Evolutionary conservation across 2,888 invertebrate species (phyloP).

Genomic region (Melolontha melolontha): DNA sequence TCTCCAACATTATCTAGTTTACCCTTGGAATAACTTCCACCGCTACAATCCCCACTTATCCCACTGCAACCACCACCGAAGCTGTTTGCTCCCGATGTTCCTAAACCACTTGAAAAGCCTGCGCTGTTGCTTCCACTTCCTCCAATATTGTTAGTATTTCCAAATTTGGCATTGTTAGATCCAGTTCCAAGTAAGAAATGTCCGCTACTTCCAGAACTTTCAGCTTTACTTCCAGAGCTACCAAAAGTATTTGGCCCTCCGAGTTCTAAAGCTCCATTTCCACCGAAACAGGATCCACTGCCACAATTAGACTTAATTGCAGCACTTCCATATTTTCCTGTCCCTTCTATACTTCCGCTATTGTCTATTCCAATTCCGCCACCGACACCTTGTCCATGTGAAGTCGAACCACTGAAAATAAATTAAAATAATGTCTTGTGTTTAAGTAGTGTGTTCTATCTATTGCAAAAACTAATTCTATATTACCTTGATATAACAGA

Average conservation of each 20-base stretch:
- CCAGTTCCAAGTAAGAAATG: constrained; percentile 2
- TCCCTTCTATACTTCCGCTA: constrained; percentile 27
- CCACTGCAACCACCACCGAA: background rate
- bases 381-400: constrained; percentile 32
- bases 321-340: constrained; percentile 37
- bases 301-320: constrained; percentile 34
- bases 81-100: background rate
- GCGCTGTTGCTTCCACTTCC: background rate
- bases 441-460: too few species aligned
- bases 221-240: constrained; percentile 11
- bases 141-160: background rate
- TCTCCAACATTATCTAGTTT: background rate
- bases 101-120: constrained; percentile 1
- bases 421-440: background rate
- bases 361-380: constrained; percentile 38
- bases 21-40: constrained; percentile 8
- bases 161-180: background rate
- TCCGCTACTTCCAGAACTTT: constrained; percentile 3
- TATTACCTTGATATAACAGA: constrained; percentile 14
- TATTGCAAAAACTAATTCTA: background rate
- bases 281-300: constrained; percentile 19
- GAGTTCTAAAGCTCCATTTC: background rate
- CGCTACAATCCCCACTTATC: constrained; percentile 12
- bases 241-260: constrained; percentile 1
- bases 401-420: constrained; percentile 4